Conservation (phyloP, 2,888 invertebrate genomes). For the Ligdia adustata region DNA sequence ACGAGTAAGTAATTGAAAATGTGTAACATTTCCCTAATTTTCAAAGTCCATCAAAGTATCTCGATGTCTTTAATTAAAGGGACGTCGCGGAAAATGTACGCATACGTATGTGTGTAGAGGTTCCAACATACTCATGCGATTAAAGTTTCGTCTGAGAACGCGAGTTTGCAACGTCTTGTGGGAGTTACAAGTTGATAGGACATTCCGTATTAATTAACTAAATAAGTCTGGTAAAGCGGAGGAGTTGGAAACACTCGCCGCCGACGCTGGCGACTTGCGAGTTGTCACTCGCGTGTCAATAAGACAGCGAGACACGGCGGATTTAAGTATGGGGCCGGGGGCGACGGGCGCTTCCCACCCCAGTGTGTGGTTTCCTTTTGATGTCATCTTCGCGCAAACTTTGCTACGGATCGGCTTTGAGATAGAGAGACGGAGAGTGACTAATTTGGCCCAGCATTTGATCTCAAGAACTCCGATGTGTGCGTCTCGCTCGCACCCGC, state of each 20-base stretch:
- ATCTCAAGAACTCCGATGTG: slow-evolving; percentile 78
- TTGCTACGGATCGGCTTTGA: slow-evolving; percentile 85
- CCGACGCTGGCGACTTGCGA: slow-evolving; percentile 73
- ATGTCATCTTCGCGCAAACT: slow-evolving; percentile 85
- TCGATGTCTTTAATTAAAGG: slow-evolving; percentile 65
- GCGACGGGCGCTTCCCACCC: slow-evolving; percentile 68
- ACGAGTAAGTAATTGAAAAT: slow-evolving; percentile 17
- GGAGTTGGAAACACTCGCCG: slow-evolving; percentile 67
- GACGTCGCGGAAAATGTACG: slow-evolving; percentile 46
- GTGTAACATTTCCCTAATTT: slow-evolving; percentile 28
- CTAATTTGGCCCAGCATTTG: slow-evolving; percentile 85
- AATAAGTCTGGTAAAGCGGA: slow-evolving; percentile 78
- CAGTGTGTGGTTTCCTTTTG: slow-evolving; percentile 84
- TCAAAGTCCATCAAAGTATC: slow-evolving; percentile 49
- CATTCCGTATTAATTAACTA: slow-evolving; percentile 84
- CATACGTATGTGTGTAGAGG: slow-evolving; percentile 42
- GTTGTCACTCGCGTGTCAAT: slow-evolving; percentile 83
- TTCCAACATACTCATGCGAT: slow-evolving; percentile 61
- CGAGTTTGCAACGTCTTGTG: slow-evolving; percentile 70
- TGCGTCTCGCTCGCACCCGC: slow-evolving; percentile 76
- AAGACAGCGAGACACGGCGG: slow-evolving; percentile 80
- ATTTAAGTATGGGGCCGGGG: slow-evolving; percentile 77
- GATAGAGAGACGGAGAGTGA: slow-evolving; percentile 85
- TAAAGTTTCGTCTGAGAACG: slow-evolving; percentile 69
- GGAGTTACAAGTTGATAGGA: slow-evolving; percentile 78